A percentile compares a stretch with the other conserved stretches of the same genome.
Evolutionary conservation across 2,888 invertebrate species (phyloP).

Genomic region (Rosalia funebris): DNA sequence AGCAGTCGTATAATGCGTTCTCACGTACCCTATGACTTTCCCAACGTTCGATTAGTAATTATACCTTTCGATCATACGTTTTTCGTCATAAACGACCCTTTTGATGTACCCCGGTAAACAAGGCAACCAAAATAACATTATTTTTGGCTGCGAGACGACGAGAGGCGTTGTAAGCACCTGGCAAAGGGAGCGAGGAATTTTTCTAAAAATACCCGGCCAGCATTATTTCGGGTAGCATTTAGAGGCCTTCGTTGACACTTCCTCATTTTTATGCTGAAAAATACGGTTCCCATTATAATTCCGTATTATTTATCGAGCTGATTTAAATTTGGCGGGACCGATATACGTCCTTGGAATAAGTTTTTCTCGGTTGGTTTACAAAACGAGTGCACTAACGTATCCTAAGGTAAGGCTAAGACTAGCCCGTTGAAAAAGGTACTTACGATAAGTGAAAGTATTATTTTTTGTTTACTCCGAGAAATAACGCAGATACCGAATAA

Average conservation of each 20-base stretch:
- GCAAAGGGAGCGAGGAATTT: slow-evolving; percentile 6
- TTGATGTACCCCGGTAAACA: too few species aligned
- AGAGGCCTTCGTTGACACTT: neutral
- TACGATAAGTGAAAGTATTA: neutral
- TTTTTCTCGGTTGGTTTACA: too few species aligned
- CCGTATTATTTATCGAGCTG: too few species aligned
- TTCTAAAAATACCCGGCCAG: slow-evolving; percentile 10
- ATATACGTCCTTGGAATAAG: too few species aligned
- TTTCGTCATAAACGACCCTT: too few species aligned
- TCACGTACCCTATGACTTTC: too few species aligned
- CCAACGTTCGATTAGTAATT: too few species aligned
- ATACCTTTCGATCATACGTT: too few species aligned
- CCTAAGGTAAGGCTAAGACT: too few species aligned
- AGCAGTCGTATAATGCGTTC: too few species aligned
- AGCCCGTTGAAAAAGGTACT: neutral
- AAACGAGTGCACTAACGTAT: too few species aligned
- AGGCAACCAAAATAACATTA: neutral
- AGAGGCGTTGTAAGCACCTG: slow-evolving; percentile 3
- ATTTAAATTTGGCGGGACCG: neutral
- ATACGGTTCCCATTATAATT: too few species aligned
- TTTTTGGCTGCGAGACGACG: neutral
- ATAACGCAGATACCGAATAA: neutral
- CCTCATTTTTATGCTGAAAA: neutral
- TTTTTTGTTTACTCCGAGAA: neutral
- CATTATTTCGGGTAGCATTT: slow-evolving; percentile 1